Percentiles rank a stretch among this genome's conserved stretches.
These are phyloP conservation scores for Promerops cafer DNA, from an alignment of 2,113 vertebrate genomes.

Conservation along the genomic window DNA sequence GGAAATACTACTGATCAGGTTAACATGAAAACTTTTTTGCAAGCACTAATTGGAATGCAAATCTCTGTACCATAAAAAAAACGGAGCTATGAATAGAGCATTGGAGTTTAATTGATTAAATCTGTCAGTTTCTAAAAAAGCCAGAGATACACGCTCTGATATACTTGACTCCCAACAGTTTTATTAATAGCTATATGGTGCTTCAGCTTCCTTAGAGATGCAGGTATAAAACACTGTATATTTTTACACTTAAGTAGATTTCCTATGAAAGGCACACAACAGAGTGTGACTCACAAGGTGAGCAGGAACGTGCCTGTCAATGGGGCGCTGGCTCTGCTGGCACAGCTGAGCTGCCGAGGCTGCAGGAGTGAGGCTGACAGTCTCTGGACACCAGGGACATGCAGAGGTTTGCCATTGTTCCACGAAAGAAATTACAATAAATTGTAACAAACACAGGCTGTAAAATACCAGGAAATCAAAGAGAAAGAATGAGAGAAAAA, in stretches of 20 bases:
- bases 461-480: neutral
- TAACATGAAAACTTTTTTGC: slow-evolving; percentile 30
- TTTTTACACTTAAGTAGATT: neutral
- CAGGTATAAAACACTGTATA: neutral
- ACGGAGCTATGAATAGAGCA: slow-evolving; percentile 38
- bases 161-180: neutral
- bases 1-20: slow-evolving; percentile 7
- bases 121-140: slow-evolving; percentile 36
- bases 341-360: neutral
- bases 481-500: neutral
- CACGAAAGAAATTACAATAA: neutral
- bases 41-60: slow-evolving; percentile 52
- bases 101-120: slow-evolving; percentile 52
- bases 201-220: neutral
- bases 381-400: neutral
- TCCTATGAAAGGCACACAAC: neutral
- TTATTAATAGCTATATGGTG: neutral
- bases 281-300: neutral
- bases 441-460: neutral
- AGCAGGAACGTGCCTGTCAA: neutral
- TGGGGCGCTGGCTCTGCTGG: accelerated
- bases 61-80: slow-evolving; percentile 58
- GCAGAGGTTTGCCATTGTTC: neutral
- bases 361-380: neutral
- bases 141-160: neutral